phyloP scores from a whole-genome alignment of 2,797 vertebrate genomes.

The Danio tinwini region DNA sequence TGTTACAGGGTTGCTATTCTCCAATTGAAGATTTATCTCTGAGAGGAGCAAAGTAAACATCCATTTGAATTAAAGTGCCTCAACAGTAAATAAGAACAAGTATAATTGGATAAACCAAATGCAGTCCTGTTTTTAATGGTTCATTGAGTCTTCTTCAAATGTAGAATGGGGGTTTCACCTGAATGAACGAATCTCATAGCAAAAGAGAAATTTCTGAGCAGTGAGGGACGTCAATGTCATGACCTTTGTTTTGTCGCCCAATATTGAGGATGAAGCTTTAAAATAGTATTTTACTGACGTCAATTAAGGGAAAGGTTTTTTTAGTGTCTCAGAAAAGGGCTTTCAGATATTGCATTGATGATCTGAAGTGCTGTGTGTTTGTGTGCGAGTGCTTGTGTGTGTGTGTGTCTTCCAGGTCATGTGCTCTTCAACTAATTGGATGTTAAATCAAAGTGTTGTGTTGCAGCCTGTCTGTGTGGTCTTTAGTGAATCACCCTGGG shows the following conservation, averaged over 20 bases:
- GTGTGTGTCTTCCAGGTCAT: slow-evolving; percentile 57
- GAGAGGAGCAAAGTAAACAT: background rate
- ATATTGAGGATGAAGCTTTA: slow-evolving; percentile 41
- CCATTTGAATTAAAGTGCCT: slow-evolving; percentile 4
- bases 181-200: background rate
- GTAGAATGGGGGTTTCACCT: background rate
- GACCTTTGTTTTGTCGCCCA: background rate
- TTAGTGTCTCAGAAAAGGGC: slow-evolving; percentile 33
- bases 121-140: background rate
- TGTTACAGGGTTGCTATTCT: background rate
- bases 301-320: slow-evolving; percentile 56
- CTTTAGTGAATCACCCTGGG: slow-evolving; percentile 34
- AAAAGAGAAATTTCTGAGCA: background rate
- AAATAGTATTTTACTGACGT: slow-evolving; percentile 45
- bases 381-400: background rate
- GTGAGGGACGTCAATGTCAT: background rate
- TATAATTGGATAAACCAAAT: slow-evolving; percentile 4
- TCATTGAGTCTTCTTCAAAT: background rate
- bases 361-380: slow-evolving; percentile 13
- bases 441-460: slow-evolving; percentile 68
- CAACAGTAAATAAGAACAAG: background rate
- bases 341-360: slow-evolving; percentile 46
- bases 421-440: slow-evolving; percentile 72
- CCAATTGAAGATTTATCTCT: background rate
- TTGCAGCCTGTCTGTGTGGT: slow-evolving; percentile 38